Conservation (phyloP, 1,140 invertebrate genomes). For the Magallana ariakensis region DNA sequence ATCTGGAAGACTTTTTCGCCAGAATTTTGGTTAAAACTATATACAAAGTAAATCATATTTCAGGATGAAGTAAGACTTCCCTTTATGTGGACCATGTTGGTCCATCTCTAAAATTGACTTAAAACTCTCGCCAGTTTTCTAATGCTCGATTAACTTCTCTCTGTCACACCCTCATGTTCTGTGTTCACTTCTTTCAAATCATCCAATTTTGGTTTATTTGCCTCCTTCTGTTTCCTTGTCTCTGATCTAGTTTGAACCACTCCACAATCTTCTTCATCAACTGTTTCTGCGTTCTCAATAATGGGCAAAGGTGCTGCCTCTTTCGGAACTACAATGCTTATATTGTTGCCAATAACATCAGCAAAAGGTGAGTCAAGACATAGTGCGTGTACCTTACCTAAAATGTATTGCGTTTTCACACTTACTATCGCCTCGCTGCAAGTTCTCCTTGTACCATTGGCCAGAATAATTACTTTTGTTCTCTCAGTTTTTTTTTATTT, state of each 20-base stretch:
- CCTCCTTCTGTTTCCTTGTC: neutral
- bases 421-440: neutral
- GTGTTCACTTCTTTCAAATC: neutral
- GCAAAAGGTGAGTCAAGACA: conserved; percentile 28
- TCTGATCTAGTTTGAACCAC: conserved; percentile 1
- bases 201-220: neutral
- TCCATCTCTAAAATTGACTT: neutral
- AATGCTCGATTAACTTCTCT: neutral
- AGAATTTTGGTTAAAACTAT: neutral
- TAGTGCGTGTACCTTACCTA: neutral
- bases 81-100: neutral
- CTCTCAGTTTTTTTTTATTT: neutral
- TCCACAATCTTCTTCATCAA: neutral
- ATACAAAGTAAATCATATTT: conserved; percentile 29
- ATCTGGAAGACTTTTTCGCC: conserved; percentile 16
- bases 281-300: too few species aligned
- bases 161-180: neutral
- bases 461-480: neutral
- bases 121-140: too few species aligned
- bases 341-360: conserved; percentile 39
- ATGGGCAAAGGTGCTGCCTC: neutral
- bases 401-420: conserved; percentile 9
- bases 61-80: conserved; percentile 22
- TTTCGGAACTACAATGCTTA: neutral
- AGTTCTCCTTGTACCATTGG: neutral